These are phyloP conservation scores for Channa striata DNA, from an alignment of 2,797 vertebrate species.

Conservation along the genomic window DNA sequence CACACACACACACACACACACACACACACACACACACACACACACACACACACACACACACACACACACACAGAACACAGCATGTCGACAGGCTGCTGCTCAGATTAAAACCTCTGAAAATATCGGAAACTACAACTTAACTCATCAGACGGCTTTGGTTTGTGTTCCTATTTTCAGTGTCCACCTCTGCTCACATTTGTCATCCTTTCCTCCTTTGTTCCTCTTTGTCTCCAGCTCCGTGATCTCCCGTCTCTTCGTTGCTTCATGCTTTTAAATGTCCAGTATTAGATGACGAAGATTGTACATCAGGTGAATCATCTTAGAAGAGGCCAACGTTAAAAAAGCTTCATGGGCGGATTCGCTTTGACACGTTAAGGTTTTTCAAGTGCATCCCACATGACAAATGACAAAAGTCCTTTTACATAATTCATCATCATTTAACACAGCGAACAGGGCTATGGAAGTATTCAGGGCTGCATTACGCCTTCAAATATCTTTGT, in stretches of 20 bases:
- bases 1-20: constrained; percentile 12
- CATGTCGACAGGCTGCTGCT: constrained; percentile 34
- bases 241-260: constrained; percentile 2
- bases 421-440: constrained; percentile 18
- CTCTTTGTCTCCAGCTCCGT: constrained; percentile 6
- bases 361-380: constrained; percentile 38
- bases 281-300: constrained; percentile 49
- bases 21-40: too few relatives aligned
- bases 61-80: constrained; percentile 4
- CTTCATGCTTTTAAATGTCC: constrained; percentile 24
- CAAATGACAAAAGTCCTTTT: constrained; percentile 12
- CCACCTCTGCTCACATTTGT: not conserved
- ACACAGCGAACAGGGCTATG: not conserved
- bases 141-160: constrained; percentile 43
- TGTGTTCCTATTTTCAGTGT: constrained; percentile 1
- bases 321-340: constrained; percentile 3
- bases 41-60: constrained; percentile 22
- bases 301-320: constrained; percentile 46
- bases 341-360: constrained; percentile 13
- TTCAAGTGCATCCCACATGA: constrained; percentile 38
- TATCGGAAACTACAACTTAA: constrained; percentile 27
- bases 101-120: constrained; percentile 54
- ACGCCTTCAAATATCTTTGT: not conserved
- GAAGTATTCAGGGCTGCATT: constrained; percentile 6
- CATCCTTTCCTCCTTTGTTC: not conserved